Conservation (phyloP, 2,113 vertebrate species). For the Todiramphus chloris region DNA sequence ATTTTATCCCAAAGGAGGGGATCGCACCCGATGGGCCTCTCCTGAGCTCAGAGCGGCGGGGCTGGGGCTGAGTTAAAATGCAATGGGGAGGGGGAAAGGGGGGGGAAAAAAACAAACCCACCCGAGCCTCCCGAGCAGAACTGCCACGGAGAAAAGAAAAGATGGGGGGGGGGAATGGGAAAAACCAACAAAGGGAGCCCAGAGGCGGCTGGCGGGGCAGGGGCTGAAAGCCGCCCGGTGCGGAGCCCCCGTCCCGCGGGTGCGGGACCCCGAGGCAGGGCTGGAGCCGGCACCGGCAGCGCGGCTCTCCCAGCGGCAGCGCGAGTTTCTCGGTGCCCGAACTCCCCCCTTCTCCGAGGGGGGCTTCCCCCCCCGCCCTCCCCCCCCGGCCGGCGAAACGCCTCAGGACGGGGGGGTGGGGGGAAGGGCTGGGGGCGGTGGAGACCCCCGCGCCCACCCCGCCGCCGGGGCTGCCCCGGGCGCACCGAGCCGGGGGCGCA, state of each 20-base stretch:
- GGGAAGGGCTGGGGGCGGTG: no score
- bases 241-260: neutral
- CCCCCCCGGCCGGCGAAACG: no score
- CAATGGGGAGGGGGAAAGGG: no score
- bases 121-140: neutral
- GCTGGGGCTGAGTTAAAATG: neutral
- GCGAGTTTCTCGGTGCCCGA: no score
- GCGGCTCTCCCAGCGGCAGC: no score
- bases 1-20: neutral
- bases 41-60: neutral
- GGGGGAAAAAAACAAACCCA: fast-evolving
- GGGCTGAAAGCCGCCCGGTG: neutral
- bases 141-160: neutral
- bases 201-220: neutral
- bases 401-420: no score
- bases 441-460: no score
- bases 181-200: slow-evolving; percentile 8
- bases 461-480: no score
- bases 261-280: neutral
- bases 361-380: no score
- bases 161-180: neutral
- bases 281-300: neutral
- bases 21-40: neutral
- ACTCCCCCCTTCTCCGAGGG: no score
- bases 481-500: no score